Base-by-base conservation (phyloP, 2,113 vertebrate species). In the Mola mola region DNA sequence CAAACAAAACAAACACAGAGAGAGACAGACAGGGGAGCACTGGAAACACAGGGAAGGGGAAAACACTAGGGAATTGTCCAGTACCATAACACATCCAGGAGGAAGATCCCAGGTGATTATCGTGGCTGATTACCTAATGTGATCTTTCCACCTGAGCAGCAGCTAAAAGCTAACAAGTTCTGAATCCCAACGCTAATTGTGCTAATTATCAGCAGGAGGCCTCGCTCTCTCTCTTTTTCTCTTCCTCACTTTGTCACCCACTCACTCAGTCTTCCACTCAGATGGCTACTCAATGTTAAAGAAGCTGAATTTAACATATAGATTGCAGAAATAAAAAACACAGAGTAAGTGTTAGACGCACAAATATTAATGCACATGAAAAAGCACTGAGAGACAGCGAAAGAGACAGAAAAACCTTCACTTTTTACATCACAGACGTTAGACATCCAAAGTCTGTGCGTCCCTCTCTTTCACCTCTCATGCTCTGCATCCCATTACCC, bases 81-180 rank as follows among this genome's bases (percentile, higher is more conserved):
- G n/a, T n/a, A 17, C 34, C 24, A 55, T 34, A 29, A 41, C 17
- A 31, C 36, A 0, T 4, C 15, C 8, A 28, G n/a, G n/a, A n/a
- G n/a, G n/a, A n/a, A n/a, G n/a, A 24, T 71, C 53, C 24, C 28
- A 55, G 33, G 51, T 78, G 64, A 84, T 86, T 87, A 78, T 86
- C 69, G 80, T 78, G 80, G 60, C 63, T 80, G 86, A 88, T 87
- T 87, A 85, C 72, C 75, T 85, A 52, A 87, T 81, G 66, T 57
- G 78, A 80, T 89, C 75, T 72, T 88, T 89, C 87, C 86, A 88
- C 82, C 82, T 82, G 86, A 88, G 66, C 72, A 53, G 66, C 60
- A 59, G 50, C 65, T 73, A 72, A 83, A 79, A 73, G 75, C 73
- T 87, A 87, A 87, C 79, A 52, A 66, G 73, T 72, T 78, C 78